These are phyloP conservation scores for Gymnorhina tibicen DNA, from an alignment of 2,113 vertebrate genomes.

Conservation along the genomic window DNA sequence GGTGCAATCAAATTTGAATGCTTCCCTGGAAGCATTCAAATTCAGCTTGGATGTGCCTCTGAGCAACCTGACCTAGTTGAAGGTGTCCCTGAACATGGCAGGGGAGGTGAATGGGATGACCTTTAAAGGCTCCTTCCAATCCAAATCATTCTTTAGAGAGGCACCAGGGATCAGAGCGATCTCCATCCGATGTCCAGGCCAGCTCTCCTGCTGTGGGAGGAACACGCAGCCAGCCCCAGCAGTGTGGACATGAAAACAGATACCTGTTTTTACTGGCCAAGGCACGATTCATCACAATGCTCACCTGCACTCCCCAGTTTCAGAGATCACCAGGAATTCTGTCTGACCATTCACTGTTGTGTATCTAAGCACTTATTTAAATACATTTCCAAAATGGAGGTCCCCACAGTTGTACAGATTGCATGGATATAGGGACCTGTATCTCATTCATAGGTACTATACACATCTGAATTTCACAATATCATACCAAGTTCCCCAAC, in stretches of 20 bases:
- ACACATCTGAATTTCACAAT: neutral
- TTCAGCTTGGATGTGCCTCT: neutral
- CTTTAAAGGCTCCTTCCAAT: neutral
- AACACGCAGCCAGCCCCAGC: neutral
- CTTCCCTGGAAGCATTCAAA: neutral
- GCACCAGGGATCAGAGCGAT: neutral
- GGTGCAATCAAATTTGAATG: too few species aligned
- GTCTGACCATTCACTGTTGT: neutral
- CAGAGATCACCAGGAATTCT: neutral
- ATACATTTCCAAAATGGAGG: neutral
- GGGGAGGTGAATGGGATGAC: neutral
- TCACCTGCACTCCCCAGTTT: rapidly evolving
- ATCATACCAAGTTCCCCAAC: neutral
- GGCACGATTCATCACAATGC: neutral
- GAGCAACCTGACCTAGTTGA: neutral
- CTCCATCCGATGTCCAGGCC: too few species aligned
- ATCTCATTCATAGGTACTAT: rapidly evolving
- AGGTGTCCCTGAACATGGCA: neutral
- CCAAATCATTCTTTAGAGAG: neutral
- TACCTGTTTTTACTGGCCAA: neutral
- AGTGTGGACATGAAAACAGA: rapidly evolving
- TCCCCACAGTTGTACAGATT: neutral
- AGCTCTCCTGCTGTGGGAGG: neutral
- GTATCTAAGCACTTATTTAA: neutral
- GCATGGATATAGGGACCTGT: neutral